Percentiles rank a stretch among this genome's conserved stretches.
Conservation (phyloP, 1,140 invertebrate species). For the Papilio polyxenes region DNA sequence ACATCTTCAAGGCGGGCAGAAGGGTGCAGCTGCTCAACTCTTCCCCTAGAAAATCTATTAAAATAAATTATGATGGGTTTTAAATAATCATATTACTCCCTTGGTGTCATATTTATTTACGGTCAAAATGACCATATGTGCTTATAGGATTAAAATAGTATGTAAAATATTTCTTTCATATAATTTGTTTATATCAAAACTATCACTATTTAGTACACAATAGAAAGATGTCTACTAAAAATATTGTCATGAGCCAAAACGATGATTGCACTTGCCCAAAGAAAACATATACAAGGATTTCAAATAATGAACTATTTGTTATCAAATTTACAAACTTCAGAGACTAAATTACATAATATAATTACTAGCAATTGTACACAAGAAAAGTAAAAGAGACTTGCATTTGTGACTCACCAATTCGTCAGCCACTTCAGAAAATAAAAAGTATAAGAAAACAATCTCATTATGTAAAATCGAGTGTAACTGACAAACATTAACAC, state of each 20-base stretch:
- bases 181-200: too few relatives aligned
- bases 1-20: too few relatives aligned
- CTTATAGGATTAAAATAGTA: background rate
- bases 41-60: too few relatives aligned
- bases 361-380: too few relatives aligned
- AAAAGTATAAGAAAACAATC: conserved; percentile 1
- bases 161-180: too few relatives aligned
- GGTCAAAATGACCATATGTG: background rate
- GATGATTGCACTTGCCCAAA: conserved; percentile 4
- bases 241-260: background rate
- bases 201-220: too few relatives aligned
- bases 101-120: background rate
- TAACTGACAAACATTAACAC: background rate
- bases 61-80: too few relatives aligned
- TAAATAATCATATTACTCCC: too few relatives aligned
- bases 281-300: background rate
- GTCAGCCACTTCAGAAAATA: background rate
- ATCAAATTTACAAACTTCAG: background rate
- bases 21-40: too few relatives aligned
- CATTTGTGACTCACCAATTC: too few relatives aligned
- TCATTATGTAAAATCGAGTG: background rate
- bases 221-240: background rate
- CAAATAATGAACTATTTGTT: background rate
- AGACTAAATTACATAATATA: too few relatives aligned
- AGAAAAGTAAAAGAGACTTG: too few relatives aligned